These are phyloP conservation scores for Microplitis demolitor DNA, from an alignment of 1,140 invertebrate species.

Conservation along the genomic window DNA sequence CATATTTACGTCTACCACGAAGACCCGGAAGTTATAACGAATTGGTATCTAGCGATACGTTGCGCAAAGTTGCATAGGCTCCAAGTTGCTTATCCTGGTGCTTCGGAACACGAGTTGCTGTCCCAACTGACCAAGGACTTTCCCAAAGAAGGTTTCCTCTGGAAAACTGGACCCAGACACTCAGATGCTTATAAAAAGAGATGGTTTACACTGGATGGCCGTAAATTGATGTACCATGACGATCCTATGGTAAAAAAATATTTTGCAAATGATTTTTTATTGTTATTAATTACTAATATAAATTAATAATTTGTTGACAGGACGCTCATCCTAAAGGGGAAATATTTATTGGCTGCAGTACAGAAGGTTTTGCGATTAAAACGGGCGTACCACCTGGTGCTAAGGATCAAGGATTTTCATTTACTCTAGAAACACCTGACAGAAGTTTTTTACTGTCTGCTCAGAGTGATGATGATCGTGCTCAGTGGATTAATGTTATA, in stretches of 20 bases:
- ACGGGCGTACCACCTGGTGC: constrained; percentile 69
- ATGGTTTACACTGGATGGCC: constrained; percentile 88
- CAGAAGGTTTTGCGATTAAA: constrained; percentile 75
- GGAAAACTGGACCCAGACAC: constrained; percentile 82
- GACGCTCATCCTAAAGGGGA: constrained; percentile 89
- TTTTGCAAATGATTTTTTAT: neutral
- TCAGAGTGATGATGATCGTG: constrained; percentile 74
- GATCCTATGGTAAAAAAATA: constrained; percentile 70
- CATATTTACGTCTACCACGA: constrained; percentile 89
- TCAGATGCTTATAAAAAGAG: constrained; percentile 81
- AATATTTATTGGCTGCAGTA: constrained; percentile 81
- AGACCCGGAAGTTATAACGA: constrained; percentile 81
- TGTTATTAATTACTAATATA: neutral
- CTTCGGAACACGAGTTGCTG: constrained; percentile 76
- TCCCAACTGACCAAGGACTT: constrained; percentile 80
- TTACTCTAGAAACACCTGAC: constrained; percentile 85
- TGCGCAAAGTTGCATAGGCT: constrained; percentile 83
- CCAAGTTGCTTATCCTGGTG: constrained; percentile 82
- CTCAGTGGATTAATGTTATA: constrained; percentile 80
- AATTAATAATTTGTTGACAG: constrained; percentile 42
- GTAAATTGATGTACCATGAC: constrained; percentile 91
- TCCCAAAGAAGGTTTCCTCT: constrained; percentile 83
- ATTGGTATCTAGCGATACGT: constrained; percentile 88
- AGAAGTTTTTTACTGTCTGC: constrained; percentile 83
- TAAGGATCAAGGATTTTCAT: constrained; percentile 78